These are phyloP conservation scores for Cassiopea xamachana DNA, from an alignment of 30 jellyfish, hydroid and myxozoan genomes.

Conservation along the genomic window DNA sequence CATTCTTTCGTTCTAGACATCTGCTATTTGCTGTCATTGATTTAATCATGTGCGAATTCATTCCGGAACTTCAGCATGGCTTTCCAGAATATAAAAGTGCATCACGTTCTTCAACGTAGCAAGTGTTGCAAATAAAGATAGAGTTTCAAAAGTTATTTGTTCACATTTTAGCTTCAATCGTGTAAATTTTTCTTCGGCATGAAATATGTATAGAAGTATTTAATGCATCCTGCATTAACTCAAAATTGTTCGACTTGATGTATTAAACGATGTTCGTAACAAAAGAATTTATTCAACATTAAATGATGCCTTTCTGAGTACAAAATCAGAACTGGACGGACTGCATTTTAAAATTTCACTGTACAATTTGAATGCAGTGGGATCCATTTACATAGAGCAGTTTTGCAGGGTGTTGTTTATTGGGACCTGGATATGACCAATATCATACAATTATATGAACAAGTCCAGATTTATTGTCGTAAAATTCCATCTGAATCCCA, in stretches of 20 bases:
- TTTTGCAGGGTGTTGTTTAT: too few species aligned
- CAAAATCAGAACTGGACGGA: not conserved
- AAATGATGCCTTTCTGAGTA: not conserved
- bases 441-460: too few species aligned
- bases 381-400: too few species aligned
- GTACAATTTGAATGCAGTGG: too few species aligned
- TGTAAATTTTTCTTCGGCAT: not conserved
- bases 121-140: not conserved
- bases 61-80: conserved; percentile 83
- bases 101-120: not conserved
- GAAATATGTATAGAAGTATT: not conserved
- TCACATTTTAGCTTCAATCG: not conserved
- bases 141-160: not conserved
- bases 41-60: conserved; percentile 74
- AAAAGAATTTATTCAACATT: not conserved
- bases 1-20: conserved; percentile 67
- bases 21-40: conserved; percentile 91
- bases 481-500: too few species aligned
- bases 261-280: not conserved
- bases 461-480: too few species aligned
- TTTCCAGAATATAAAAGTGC: conserved; percentile 38
- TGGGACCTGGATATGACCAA: too few species aligned
- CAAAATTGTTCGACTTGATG: not conserved
- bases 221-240: not conserved
- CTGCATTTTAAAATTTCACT: too few species aligned